phyloP scores from a whole-genome alignment of 1,140 invertebrate species.

The Penaeus indicus region DNA sequence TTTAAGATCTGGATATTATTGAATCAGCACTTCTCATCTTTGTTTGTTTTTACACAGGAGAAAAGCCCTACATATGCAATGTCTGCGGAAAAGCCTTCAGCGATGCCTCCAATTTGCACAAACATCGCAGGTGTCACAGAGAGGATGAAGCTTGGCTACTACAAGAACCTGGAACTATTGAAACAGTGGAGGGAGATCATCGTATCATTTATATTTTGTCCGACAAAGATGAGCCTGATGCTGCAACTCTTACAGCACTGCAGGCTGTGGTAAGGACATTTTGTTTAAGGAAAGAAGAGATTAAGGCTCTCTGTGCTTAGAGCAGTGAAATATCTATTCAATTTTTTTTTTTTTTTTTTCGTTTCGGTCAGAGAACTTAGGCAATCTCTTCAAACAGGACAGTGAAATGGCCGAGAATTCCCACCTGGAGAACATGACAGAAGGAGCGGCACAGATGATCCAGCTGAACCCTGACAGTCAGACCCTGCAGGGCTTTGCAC shows the following conservation, averaged over 20 bases:
- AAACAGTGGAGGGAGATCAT: constrained; percentile 39
- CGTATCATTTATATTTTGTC: constrained; percentile 62
- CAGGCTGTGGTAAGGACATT: constrained; percentile 50
- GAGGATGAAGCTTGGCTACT: constrained; percentile 50
- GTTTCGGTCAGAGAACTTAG: background rate
- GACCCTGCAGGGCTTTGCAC: constrained; percentile 35
- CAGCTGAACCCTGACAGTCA: constrained; percentile 44
- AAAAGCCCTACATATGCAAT: constrained; percentile 86
- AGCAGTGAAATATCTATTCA: background rate
- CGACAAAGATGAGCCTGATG: constrained; percentile 59
- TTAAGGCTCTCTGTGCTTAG: background rate
- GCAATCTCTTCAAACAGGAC: constrained; percentile 10
- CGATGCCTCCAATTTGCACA: constrained; percentile 41
- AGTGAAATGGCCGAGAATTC: constrained; percentile 41
- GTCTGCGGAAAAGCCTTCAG: constrained; percentile 88
- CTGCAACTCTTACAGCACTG: constrained; percentile 46
- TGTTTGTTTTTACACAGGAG: constrained; percentile 65
- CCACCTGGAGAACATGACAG: constrained; percentile 46
- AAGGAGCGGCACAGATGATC: constrained; percentile 46
- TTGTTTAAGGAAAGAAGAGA: no score
- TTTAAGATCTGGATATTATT: background rate
- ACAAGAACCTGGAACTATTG: constrained; percentile 7
- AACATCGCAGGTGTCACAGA: constrained; percentile 38
- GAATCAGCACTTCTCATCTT: background rate
- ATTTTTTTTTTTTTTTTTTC: background rate